Evolutionary conservation across 2,888 invertebrate species (phyloP).

Genomic region (Diarsia dahlii): DNA sequence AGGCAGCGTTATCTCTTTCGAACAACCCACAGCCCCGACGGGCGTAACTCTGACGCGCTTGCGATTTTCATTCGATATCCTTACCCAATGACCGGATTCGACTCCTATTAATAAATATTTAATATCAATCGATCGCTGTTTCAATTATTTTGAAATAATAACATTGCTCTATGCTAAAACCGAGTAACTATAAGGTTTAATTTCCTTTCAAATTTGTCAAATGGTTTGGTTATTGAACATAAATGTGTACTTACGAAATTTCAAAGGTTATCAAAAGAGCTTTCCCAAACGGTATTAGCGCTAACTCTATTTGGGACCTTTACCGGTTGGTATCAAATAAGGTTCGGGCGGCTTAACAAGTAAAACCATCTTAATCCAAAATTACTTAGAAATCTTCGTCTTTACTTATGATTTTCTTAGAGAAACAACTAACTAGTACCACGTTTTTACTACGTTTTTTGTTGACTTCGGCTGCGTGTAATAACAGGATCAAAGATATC

Average conservation of each 20-base stretch:
- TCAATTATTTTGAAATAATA: not conserved
- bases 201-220: slow-evolving; percentile 23
- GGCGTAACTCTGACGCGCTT: no score
- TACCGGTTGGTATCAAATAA: slow-evolving; percentile 7
- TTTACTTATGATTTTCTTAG: not conserved
- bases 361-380: not conserved
- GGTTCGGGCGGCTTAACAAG: not conserved
- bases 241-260: slow-evolving; percentile 20
- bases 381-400: not conserved
- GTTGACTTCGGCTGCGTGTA: not conserved
- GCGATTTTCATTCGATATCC: no score
- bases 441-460: not conserved
- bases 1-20: no score
- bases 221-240: slow-evolving; percentile 14
- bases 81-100: no score
- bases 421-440: not conserved
- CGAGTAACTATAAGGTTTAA: not conserved
- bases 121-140: not conserved
- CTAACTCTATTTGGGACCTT: not conserved
- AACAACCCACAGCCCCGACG: no score
- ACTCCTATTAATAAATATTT: not conserved
- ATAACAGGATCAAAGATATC: not conserved
- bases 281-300: slow-evolving; percentile 12
- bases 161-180: not conserved
- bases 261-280: slow-evolving; percentile 14